A percentile compares a stretch with the other conserved stretches of the same genome.
Conservation (phyloP, 2,888 invertebrate species). For the Agrotis segetum region DNA sequence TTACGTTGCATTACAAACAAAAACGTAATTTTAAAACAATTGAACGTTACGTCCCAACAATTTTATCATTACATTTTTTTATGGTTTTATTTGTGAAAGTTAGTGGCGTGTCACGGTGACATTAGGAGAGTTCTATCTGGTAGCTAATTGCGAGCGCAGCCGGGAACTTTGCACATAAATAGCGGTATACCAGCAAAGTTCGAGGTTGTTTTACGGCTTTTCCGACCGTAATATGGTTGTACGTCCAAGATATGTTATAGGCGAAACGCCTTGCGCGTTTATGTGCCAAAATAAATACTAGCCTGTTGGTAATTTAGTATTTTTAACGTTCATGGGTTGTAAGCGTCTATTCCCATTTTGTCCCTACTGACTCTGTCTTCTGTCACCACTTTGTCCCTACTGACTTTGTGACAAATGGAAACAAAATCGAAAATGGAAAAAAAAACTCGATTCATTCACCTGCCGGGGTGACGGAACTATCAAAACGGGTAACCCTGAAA, state of each 20-base stretch:
- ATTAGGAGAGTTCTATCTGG: constrained; percentile 59
- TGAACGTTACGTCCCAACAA: constrained; percentile 12
- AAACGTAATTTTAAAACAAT: not conserved
- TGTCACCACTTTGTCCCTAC: no score
- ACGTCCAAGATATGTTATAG: constrained; percentile 33
- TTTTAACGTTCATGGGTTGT: not conserved
- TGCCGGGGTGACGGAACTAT: no score
- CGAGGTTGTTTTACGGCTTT: constrained; percentile 44
- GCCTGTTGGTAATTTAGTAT: constrained; percentile 8
- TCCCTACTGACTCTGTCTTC: no score
- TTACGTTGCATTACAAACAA: not conserved
- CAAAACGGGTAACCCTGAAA: no score
- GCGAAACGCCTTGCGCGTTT: constrained; percentile 1
- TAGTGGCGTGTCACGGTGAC: constrained; percentile 52
- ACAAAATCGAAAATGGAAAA: no score
- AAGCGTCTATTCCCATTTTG: not conserved
- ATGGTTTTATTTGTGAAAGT: constrained; percentile 45
- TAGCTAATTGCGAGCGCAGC: constrained; percentile 57
- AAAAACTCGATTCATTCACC: no score
- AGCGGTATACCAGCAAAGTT: constrained; percentile 61
- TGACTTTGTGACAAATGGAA: no score
- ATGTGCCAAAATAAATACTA: constrained; percentile 34
- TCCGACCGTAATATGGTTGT: constrained; percentile 39
- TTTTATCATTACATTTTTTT: constrained; percentile 39
- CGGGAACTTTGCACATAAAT: constrained; percentile 64